Evolutionary conservation across 2,113 vertebrate genomes (phyloP), one percentile per base, ranked within the genome.

Genomic region (Polypterus senegalus): DNA sequence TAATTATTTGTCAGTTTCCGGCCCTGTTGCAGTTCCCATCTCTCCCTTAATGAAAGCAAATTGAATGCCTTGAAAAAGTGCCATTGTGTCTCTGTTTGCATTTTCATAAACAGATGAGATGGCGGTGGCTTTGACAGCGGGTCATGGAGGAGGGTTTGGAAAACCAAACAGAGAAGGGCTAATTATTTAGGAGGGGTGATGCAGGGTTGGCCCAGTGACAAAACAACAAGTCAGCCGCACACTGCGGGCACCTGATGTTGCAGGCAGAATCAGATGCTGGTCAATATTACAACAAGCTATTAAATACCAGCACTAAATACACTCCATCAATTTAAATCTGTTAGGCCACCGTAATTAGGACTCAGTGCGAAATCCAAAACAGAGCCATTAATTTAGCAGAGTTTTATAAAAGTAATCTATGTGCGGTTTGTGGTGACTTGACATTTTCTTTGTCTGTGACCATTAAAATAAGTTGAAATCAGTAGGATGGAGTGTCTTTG

Each of bases 121-220:
- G 59, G 4, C 10, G 44, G 52, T 61, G 45, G 45, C 48, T 7
- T 10, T 5, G 46, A 60, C 54, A 61, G 49, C 48, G 58, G 68
- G 9, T 11, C 49, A 46, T 55, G 49, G 51, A 59, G 59, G n/a
- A 48, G 10, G 63, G 47, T n/a, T 49, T 58, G 55, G 49, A 47
- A 63, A 46, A 43, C 46, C 7, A 61, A 44, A 53, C 51, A 52
- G 65, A 58, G 5, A 64, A 47, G 47, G 65, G 58, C 44, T 64
- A 54, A 63, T 65, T 69, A 61, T 60, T 5, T 47, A 61, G 54
- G 61, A 63, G 54, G 69, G 71, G 69, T 59, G 11, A 61, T 43
- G 60, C 4, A 7, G n/a, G 65, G 48, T 11, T 46, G 10, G 9
- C 48, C 46, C 9, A 49, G 11, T 54, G 7, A 51, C 55, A 63